Evolutionary conservation across 2,113 vertebrate species (phyloP), one percentile per base, ranked within the genome.

Genomic region (Oryzias woworae): DNA sequence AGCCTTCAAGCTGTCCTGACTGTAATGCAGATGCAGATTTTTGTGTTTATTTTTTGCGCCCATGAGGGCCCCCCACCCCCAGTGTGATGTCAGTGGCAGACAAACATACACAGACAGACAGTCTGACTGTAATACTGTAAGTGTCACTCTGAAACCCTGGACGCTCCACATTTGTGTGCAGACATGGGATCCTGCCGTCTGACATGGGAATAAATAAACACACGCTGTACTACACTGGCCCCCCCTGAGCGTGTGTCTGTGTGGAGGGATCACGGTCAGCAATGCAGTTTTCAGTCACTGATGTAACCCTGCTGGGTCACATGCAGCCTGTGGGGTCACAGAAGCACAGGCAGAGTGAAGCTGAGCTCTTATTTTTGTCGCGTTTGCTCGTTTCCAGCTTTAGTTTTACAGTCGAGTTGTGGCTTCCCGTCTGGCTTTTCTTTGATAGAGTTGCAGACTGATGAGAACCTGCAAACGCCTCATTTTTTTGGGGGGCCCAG

Each of bases 231-330:
- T 65, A 47, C 65, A 69, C 74, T 76, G 63, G 71, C 67, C 69
- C 66, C 36, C 53, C 15, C 50, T 70, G 68, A 75, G 59, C 55
- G 46, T 62, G 61, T 62, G 60, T 52, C 17, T 77, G 55, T 66
- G 46, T 66, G 49, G 53, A 49, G 31, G 23, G 72, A 54, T 52
- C 77, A 49, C 57, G 58, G 69, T 50, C 7, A 44, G 49, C 52
- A 47, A 83, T 84, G 81, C 82, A 80, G 86, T 87, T 88, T 86
- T 49, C 84, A 74, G 90, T 80, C 87, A 51, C 81, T 84, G 80
- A 86, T 88, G 86, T 83, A 85, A 84, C 51, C 75, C 61, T 58
- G 60, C 23, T 17, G 48, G 41, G 60, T 63, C 73, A 72, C 73
- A 71, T 75, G 69, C 65, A 51, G 59, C 49, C 53, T 75, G 61